Evolutionary conservation across 2,797 vertebrate genomes (phyloP).

Genomic region (Pipistrellus pipistrellus): DNA sequence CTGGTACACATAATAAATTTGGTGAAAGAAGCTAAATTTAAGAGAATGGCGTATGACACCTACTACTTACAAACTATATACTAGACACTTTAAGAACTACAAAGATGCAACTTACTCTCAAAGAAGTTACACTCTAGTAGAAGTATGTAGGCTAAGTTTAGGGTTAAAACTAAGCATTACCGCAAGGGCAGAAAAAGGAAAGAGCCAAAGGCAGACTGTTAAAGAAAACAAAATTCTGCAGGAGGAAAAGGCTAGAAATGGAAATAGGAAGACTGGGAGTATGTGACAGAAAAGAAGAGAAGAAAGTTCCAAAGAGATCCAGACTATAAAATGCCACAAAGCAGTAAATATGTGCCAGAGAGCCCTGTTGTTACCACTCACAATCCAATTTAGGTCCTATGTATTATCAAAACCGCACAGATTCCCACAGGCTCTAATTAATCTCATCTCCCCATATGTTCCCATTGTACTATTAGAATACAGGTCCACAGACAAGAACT

Average conservation of each 20-base stretch:
- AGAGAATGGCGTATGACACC: not conserved
- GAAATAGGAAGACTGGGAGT: not conserved
- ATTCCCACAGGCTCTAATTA: conserved; percentile 28
- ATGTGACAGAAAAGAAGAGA: not conserved
- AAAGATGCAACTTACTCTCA: conserved; percentile 36
- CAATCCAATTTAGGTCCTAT: conserved; percentile 20
- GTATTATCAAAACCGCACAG: not conserved
- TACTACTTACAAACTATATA: conserved; percentile 55
- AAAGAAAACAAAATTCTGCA: conserved; percentile 1
- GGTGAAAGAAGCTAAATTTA: conserved; percentile 49
- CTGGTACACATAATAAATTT: not conserved
- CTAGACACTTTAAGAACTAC: conserved; percentile 38
- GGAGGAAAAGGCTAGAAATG: conserved; percentile 29
- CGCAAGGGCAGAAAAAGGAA: conserved; percentile 25
- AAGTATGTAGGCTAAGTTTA: conserved; percentile 28
- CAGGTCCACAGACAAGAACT: conserved; percentile 21
- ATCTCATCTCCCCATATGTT: conserved; percentile 1
- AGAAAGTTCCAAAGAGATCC: not conserved
- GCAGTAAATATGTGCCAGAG: not conserved
- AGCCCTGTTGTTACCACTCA: conserved; percentile 10
- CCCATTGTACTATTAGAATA: conserved; percentile 36
- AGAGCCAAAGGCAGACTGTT: conserved; percentile 37
- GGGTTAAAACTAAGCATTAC: conserved; percentile 55
- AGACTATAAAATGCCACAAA: not conserved
- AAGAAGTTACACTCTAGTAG: conserved; percentile 37